Base-by-base conservation (phyloP, 2,888 invertebrate species). In the Gryllus longicercus region DNA sequence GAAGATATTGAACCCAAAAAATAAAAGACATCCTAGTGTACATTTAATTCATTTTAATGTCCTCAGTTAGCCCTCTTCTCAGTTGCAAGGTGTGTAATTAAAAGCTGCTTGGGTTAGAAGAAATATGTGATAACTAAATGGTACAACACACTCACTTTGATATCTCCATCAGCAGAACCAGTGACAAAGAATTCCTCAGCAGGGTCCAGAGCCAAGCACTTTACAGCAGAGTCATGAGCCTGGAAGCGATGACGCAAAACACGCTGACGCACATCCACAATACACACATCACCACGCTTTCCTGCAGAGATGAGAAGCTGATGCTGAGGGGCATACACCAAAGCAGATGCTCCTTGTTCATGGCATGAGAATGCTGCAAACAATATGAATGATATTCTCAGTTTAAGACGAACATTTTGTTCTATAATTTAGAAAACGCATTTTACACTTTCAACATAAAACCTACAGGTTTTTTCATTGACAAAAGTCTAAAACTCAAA, bases 101-200 rank as follows among this genome's bases (percentile, higher is more conserved):
- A 25, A 25, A 25, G 25, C 25, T 25, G 2, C 25, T 25, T 25
- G 2, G 25, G 25, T 25, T 25, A 25, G 2, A 25, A 25, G 25
- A 25, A 25, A 25, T 79, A 21, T 21, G 21, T 21, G 21, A 21
- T 16, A 79, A 18, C 75, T 50, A 80, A 83, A 83, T 49, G 78
- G 51, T 51, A 38, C 74, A 25, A 75, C 50, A 21, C 74, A n/a
- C 77, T 82, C 86, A 95, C 95, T 92, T 96, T 96, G 85, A 96
- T 95, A 86, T 96, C 96, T 12, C 96, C 96, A 88, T 96, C 96
- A 25, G 95, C 95, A 78, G 95, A 94, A 21, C 99, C 99, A 78
- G 98, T 96, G 25, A 96, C 97, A 88, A 98, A 98, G 88, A 95
- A 94, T 88, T 99, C 98, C 88, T 98, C 98, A 81, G 94, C 92